phyloP scores from a whole-genome alignment of 2,888 invertebrate genomes.

The Hoplodrina blanda region DNA sequence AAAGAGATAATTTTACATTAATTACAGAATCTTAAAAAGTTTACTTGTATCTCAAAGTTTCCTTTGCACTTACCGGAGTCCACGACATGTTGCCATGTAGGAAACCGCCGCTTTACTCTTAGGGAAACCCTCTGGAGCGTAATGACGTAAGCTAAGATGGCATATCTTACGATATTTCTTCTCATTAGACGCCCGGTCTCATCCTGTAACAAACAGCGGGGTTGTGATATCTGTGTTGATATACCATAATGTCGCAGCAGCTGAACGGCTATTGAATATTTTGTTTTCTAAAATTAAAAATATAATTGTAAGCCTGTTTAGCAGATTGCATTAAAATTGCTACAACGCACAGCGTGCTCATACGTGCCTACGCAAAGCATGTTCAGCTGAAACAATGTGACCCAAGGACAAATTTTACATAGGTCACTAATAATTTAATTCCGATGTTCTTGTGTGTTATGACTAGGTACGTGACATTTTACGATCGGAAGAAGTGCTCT shows the following conservation, averaged over 20 bases:
- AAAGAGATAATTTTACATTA: conserved; percentile 58
- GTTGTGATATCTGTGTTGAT: conserved; percentile 15
- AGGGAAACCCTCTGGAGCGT: conserved; percentile 96
- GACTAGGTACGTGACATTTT: conserved; percentile 38
- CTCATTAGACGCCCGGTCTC: conserved; percentile 97
- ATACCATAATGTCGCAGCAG: conserved; percentile 4
- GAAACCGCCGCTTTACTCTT: conserved; percentile 96
- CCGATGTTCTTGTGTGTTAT: conserved; percentile 1
- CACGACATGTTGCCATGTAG: conserved; percentile 97
- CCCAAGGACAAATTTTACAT: conserved; percentile 42
- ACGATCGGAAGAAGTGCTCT: not conserved
- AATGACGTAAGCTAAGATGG: conserved; percentile 96
- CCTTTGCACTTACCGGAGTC: conserved; percentile 93
- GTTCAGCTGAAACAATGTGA: conserved; percentile 59
- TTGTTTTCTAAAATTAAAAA: not conserved
- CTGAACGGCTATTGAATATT: not conserved
- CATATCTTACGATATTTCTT: conserved; percentile 97
- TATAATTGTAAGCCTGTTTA: conserved; percentile 3
- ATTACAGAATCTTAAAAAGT: conserved; percentile 3
- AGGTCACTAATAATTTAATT: conserved; percentile 22
- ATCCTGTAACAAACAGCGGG: conserved; percentile 90
- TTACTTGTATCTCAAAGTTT: conserved; percentile 53
- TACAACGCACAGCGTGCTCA: conserved; percentile 13
- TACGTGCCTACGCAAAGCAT: conserved; percentile 42
- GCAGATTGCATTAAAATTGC: conserved; percentile 4